These are phyloP conservation scores for Trypoxylon attenuatum DNA, from an alignment of 2,888 invertebrate species.

Conservation along the genomic window DNA sequence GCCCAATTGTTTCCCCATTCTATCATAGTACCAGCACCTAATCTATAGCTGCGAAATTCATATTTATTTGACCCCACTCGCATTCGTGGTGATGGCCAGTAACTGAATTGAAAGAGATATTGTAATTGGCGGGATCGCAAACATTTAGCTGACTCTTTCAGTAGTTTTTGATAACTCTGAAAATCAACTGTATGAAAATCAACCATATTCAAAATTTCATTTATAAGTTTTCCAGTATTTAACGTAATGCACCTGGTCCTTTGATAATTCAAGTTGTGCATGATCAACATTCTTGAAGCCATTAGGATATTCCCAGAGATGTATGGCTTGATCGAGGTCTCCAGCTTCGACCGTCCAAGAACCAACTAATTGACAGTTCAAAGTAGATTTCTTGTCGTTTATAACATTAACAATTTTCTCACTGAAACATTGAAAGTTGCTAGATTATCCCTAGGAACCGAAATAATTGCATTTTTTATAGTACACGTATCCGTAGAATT, in stretches of 20 bases:
- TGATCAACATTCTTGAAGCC: constrained; percentile 92
- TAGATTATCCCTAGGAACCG: background rate
- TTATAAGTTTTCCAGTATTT: background rate
- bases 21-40: constrained; percentile 99
- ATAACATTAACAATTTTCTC: constrained; percentile 87
- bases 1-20: constrained; percentile 99
- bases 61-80: constrained; percentile 89
- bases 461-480: too few species aligned
- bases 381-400: constrained; percentile 82
- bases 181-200: constrained; percentile 42
- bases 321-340: constrained; percentile 97
- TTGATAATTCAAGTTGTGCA: constrained; percentile 81
- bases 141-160: constrained; percentile 85
- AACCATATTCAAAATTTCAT: background rate
- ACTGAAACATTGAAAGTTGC: constrained; percentile 75
- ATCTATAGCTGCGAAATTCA: constrained; percentile 92
- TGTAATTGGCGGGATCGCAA: constrained; percentile 93
- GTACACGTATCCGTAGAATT: too few species aligned
- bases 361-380: constrained; percentile 91
- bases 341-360: constrained; percentile 98
- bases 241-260: constrained; percentile 78
- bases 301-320: constrained; percentile 96
- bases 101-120: constrained; percentile 96
- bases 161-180: constrained; percentile 83
- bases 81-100: constrained; percentile 92